Evolutionary conservation across 1,140 invertebrate species (phyloP), one percentile per base, ranked within the genome.

Genomic region (Papilio glaucus): DNA sequence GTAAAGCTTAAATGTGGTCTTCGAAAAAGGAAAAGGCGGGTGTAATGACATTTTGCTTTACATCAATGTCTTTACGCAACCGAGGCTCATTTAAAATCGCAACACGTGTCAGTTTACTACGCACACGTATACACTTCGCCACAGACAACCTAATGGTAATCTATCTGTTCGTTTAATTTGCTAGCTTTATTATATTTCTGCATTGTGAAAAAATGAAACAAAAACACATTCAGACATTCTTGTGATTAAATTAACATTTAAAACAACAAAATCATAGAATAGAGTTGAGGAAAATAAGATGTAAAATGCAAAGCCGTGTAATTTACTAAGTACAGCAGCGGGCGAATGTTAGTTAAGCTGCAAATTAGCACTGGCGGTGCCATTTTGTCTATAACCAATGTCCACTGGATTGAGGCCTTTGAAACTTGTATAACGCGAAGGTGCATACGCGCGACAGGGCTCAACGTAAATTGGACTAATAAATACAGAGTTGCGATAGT

Each of bases 311-410:
- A 42, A n/a, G 38, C 62, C 12, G 37, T 45, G 65, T 39, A 68
- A 68, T 41, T 65, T 42, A 45, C 63, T 45, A 37, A 62, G 60
- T 62, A 29, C 60, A 38, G 29, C 53, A 9, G 26, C 62, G 15
- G 21, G 39, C 18, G 63, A 21, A 24, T 13, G 24, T 37, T 15
- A 63, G 33, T 65, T 41, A 41, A 41, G 37, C 38, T 15, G 13
- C 15, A 65, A 74, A 73, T 75, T 45, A 63, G 21, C 33, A 21
- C 21, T 45, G 71, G 42, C 70, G 75, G 79, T 79, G 77, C 77
- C 77, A 61, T 75, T 79, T 75, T 53, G 79, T 81, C 79, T 81
- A 79, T 45, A 29, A 13, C 42, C 57, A 33, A 70, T 71, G 61
- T 49, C 77, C 74, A 77, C 42, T 79, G n/a, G 33, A 72, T 67